These are phyloP conservation scores for Lepidochrysops patricia DNA, from an alignment of 2,888 invertebrate genomes.

Conservation along the genomic window DNA sequence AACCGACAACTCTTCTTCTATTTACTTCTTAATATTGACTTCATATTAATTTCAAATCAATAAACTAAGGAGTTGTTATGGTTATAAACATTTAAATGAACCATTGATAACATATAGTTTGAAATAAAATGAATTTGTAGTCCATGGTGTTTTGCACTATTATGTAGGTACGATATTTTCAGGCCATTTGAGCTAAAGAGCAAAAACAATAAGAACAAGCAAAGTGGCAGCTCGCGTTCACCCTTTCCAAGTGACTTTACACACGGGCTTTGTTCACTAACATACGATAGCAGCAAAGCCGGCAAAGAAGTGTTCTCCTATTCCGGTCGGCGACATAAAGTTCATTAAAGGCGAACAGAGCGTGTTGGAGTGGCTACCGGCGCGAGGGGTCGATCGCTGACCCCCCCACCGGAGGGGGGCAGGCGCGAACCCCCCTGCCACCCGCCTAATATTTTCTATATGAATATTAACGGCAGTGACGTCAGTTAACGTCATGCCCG, in stretches of 20 bases:
- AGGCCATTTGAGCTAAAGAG: constrained; percentile 44
- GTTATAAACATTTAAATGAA: too few relatives aligned
- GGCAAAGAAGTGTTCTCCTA: constrained; percentile 65
- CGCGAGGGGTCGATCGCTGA: constrained; percentile 45
- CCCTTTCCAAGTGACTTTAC: constrained; percentile 59
- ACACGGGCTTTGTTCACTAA: constrained; percentile 62
- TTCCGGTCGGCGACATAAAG: constrained; percentile 68
- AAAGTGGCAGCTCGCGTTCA: constrained; percentile 50
- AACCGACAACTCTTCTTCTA: background rate
- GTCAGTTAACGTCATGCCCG: constrained; percentile 31
- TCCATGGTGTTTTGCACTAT: background rate
- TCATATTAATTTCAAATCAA: too few relatives aligned
- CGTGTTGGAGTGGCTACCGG: constrained; percentile 64
- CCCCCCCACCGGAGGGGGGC: constrained; percentile 23
- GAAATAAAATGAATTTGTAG: too few relatives aligned
- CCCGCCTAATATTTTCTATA: constrained; percentile 58
- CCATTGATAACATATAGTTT: too few relatives aligned
- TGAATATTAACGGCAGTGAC: constrained; percentile 44
- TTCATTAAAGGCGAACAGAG: constrained; percentile 69
- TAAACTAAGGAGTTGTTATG: too few relatives aligned
- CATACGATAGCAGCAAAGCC: constrained; percentile 60
- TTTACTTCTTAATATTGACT: too few relatives aligned
- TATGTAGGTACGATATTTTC: background rate
- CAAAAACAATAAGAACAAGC: constrained; percentile 52
- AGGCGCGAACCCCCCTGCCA: constrained; percentile 20